phyloP scores from a whole-genome alignment of 2,797 vertebrate species.

The Ambastaia sidthimunki region DNA sequence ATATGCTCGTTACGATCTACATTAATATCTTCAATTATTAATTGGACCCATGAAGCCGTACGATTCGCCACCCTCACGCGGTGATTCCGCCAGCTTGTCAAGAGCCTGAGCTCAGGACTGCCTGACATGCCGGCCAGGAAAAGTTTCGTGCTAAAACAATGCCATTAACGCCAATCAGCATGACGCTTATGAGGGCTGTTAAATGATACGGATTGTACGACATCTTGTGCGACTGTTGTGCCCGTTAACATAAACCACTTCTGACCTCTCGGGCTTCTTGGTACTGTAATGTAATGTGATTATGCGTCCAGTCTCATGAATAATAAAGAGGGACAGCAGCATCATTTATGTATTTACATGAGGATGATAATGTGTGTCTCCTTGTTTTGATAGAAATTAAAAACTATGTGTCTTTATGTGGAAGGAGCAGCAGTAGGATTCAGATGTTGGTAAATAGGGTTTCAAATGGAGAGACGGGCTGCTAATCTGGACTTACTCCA shows the following conservation, averaged over 20 bases:
- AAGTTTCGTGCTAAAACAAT: conserved; percentile 61
- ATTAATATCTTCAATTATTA: conserved; percentile 65
- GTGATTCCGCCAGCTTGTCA: conserved; percentile 57
- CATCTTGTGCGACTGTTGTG: conserved; percentile 43
- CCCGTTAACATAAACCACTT: conserved; percentile 56
- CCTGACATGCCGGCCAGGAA: conserved; percentile 53
- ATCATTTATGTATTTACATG: conserved; percentile 69
- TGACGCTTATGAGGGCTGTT: conserved; percentile 56
- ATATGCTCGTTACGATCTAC: conserved; percentile 59
- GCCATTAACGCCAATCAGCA: conserved; percentile 60
- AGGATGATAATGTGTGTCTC: conserved; percentile 64
- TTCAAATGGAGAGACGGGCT: conserved; percentile 37
- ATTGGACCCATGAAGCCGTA: conserved; percentile 59
- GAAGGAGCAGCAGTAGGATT: conserved; percentile 56
- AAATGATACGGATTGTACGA: conserved; percentile 61
- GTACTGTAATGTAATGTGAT: conserved; percentile 72
- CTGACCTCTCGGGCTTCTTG: conserved; percentile 57
- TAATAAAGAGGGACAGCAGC: conserved; percentile 69
- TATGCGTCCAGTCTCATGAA: conserved; percentile 74
- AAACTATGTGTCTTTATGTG: conserved; percentile 65
- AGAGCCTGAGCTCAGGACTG: conserved; percentile 26
- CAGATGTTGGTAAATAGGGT: conserved; percentile 54
- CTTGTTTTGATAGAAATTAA: conserved; percentile 73
- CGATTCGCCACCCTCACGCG: conserved; percentile 41
- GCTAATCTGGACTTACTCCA: conserved; percentile 16